Evolutionary conservation across 2,113 vertebrate genomes (phyloP).

Genomic region (Ardeotis arabs): DNA sequence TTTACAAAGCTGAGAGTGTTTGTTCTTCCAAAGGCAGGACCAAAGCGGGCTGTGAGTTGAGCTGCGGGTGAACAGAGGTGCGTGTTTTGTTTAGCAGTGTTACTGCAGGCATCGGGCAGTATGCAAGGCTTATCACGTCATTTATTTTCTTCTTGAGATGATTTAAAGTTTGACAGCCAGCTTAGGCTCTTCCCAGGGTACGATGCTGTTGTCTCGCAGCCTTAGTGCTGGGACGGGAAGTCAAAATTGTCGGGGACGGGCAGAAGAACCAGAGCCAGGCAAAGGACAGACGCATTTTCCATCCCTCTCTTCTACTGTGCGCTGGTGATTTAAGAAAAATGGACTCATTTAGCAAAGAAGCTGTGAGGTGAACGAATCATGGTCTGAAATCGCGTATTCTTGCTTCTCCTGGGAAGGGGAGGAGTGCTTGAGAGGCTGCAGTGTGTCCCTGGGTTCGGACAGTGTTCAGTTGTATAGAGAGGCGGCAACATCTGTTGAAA

Average conservation of each 20-base stretch:
- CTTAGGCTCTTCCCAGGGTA: not conserved
- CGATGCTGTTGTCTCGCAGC: not conserved
- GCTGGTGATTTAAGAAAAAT: not conserved
- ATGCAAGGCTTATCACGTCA: rapidly evolving
- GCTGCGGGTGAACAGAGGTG: not conserved
- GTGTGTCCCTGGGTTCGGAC: not conserved
- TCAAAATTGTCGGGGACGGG: not conserved
- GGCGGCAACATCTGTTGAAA: not conserved
- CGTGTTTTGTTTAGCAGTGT: not conserved
- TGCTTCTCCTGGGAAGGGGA: not conserved
- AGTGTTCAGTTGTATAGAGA: rapidly evolving
- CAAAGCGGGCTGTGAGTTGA: not conserved
- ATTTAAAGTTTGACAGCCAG: not conserved
- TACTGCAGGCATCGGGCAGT: not conserved
- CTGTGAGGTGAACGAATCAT: not conserved
- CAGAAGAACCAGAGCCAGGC: not conserved
- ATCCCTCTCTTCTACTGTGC: not conserved
- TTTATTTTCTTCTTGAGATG: not conserved
- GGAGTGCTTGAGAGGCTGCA: not conserved
- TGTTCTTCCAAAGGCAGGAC: not conserved
- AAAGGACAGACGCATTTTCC: not conserved
- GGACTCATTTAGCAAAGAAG: not conserved
- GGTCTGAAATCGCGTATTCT: not conserved
- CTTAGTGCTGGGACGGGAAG: not conserved
- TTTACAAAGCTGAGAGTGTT: not conserved